Evolutionary conservation across 2,113 vertebrate species (phyloP), one percentile per base, ranked within the genome.

Genomic region (Rattus rattus): DNA sequence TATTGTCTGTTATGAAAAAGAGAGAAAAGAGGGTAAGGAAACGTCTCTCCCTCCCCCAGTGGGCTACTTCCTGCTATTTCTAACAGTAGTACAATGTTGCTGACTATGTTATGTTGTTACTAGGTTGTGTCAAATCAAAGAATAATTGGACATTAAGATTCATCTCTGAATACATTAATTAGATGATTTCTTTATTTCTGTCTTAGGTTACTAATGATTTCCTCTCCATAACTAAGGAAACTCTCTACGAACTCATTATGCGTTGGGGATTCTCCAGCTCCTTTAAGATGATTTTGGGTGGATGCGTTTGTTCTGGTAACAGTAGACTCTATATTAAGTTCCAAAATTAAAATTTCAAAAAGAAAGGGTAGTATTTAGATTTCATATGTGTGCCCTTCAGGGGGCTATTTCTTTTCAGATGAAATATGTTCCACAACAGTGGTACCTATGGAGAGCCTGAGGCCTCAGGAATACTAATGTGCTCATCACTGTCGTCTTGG

Each of bases 91-190:
- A 98, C 97, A 96, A 95, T 81, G 92, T 95, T 98, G 87, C 96
- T 97, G 77, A 97, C 95, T 97, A 93, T 95, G 81, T 98, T 97
- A 94, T 95, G 92, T 89, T 98, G 80, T 97, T 98, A 95, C 81
- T 96, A 97, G 95, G 94, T 97, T 98, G 94, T 98, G 97, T 98
- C 97, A 98, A 97, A 98, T 98, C 95, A 98, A 94, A 97, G 98
- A 97, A 98, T 98, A 98, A 98, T 97, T 98, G 98, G 98, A 98
- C 95, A 94, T 92, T 98, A 97, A 96, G 95, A 97, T 98, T 98
- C 90, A 97, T 96, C 96, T 97, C 93, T 88, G 98, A 97, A 97
- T 97, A 94, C 94, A 98, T 98, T 98, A 98, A 98, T 98, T 97
- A 98, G 95, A 89, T 96, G 72, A 98, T 97, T 98, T 98, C 93